These are phyloP conservation scores for Samia ricini DNA, from an alignment of 1,140 invertebrate genomes.

Conservation along the genomic window DNA sequence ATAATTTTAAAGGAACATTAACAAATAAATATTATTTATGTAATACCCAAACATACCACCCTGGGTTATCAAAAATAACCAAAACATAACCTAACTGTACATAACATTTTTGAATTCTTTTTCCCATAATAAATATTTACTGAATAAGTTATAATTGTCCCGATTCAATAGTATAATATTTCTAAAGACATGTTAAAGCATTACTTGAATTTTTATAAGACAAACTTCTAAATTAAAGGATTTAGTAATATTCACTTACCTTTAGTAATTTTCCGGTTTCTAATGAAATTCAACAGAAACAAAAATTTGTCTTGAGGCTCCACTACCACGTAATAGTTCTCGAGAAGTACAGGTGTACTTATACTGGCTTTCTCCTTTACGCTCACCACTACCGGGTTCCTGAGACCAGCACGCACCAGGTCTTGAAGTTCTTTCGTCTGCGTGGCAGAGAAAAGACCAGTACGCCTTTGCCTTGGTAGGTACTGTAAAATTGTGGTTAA, in stretches of 20 bases:
- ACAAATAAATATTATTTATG: too few relatives aligned
- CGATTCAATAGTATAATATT: too few relatives aligned
- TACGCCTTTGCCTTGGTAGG: conserved; percentile 95
- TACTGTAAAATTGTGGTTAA: conserved; percentile 94
- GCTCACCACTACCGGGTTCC: conserved; percentile 95
- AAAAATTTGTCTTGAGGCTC: conserved; percentile 87
- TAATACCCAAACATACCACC: too few relatives aligned
- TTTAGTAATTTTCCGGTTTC: conserved; percentile 83
- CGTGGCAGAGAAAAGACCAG: conserved; percentile 98
- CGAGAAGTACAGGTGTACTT: conserved; percentile 89
- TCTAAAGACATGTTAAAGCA: too few relatives aligned
- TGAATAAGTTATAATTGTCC: too few relatives aligned
- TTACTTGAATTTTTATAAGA: too few relatives aligned
- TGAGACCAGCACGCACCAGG: conserved; percentile 93
- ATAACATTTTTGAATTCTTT: too few relatives aligned
- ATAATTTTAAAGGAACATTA: too few relatives aligned
- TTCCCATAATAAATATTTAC: too few relatives aligned
- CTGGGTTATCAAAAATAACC: too few relatives aligned
- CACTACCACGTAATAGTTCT: conserved; percentile 92
- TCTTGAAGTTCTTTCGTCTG: conserved; percentile 97
- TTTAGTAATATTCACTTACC: background rate
- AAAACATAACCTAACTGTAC: too few relatives aligned
- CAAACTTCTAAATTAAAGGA: background rate
- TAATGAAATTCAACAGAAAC: conserved; percentile 86
- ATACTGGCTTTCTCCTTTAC: conserved; percentile 91